Percentiles rank a stretch among this genome's conserved stretches.
phyloP scores from a whole-genome alignment of 2,113 vertebrate genomes.

The Prunella himalayana region DNA sequence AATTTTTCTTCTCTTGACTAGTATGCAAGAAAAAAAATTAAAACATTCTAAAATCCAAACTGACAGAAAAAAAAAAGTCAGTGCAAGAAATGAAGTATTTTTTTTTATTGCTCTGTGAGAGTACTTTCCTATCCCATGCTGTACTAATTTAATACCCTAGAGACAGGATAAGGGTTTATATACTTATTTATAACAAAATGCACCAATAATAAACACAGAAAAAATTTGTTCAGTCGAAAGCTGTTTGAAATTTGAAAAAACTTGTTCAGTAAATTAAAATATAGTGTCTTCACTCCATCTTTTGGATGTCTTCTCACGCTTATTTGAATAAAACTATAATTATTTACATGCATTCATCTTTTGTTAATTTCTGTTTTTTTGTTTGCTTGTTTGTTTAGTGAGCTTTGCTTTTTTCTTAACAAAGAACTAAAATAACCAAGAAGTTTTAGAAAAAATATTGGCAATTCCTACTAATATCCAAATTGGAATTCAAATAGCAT shows the following conservation, averaged over 20 bases:
- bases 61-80: not conserved
- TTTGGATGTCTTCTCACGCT: accelerated
- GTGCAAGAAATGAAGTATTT: not conserved
- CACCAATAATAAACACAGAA: not conserved
- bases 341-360: not conserved
- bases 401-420: not conserved
- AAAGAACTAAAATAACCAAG: not conserved
- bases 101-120: not conserved
- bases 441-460: not conserved
- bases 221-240: not conserved
- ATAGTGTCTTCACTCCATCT: not conserved
- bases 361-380: not conserved
- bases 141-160: not conserved
- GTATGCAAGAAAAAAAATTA: not conserved
- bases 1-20: not conserved
- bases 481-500: not conserved
- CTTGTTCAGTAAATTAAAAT: not conserved
- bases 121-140: not conserved
- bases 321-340: not conserved
- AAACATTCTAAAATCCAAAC: not conserved
- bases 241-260: not conserved
- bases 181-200: not conserved
- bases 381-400: not conserved
- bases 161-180: not conserved
- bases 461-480: not conserved